These are phyloP conservation scores for Drosophila mayaguana DNA, from an alignment of 2,888 invertebrate species.

Conservation along the genomic window DNA sequence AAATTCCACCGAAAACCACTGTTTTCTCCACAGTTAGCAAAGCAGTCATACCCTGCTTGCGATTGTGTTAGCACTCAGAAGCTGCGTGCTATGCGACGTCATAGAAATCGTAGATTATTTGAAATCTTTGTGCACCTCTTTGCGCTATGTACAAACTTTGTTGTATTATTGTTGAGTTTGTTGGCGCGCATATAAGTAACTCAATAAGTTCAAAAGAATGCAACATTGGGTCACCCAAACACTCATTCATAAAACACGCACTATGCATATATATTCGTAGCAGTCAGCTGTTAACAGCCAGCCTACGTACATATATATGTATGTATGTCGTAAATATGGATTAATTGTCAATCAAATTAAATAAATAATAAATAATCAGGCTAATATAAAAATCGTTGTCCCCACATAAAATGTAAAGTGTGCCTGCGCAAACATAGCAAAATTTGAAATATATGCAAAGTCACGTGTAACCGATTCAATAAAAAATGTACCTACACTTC, in stretches of 20 bases:
- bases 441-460: neutral
- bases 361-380: no score
- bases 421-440: neutral
- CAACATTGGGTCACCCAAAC: neutral
- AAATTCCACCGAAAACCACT: neutral
- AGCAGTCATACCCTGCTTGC: slow-evolving; percentile 1
- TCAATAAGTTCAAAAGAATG: neutral
- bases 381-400: no score
- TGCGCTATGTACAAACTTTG: neutral
- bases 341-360: no score
- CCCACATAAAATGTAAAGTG: no score
- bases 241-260: neutral
- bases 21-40: neutral
- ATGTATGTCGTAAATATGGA: no score
- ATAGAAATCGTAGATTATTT: neutral
- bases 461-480: neutral
- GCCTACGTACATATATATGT: neutral
- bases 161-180: neutral
- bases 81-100: neutral
- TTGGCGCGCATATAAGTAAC: neutral
- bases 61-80: neutral
- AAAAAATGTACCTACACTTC: neutral
- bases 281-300: neutral
- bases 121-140: neutral
- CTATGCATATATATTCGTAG: neutral